Evolutionary conservation across 2,888 invertebrate species (phyloP), one percentile per base, ranked within the genome.

Genomic region (Sipha maydis): DNA sequence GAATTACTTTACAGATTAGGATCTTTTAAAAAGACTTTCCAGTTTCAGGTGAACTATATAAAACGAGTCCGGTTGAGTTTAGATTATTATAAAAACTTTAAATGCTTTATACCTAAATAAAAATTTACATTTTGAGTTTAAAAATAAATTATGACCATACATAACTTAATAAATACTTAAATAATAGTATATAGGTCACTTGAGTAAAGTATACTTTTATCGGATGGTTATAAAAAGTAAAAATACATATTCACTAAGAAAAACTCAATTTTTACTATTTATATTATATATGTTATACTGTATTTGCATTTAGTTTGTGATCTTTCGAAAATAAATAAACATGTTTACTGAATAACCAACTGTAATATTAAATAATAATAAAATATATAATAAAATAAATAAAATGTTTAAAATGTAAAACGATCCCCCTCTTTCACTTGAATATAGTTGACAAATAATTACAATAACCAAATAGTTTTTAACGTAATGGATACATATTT

Each of bases 1-100:
- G 21, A 82, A 67, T 82, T 82, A 82, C 80, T 82, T 82, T 41
- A 5, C 41, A 25, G 80, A 82, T 82, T 82, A 82, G 38, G 41
- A 82, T 82, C 41, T 69, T 67, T 80, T 67, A 21, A 28, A 82
- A 67, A 69, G n/a, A 28, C n/a, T 67, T 67, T 67, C 31, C 8
- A 38, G 34, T 38, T 82, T 67, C 38, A 82, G 67, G 67, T 67
- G 21, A 28, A 11, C 11, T n/a, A 41, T 67, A 82, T 54, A 67
- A 31, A 82, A n/a, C 69, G 41, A 41, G 67, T 82, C 38, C n/a
- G 19, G 38, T 67, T 5, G 67, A 82, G 69, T 67, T 69, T 69
- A 41, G 67, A 82, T 67, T 82, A 41, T 80, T 80, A 31, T 67
- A 82, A 9, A 41, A 41, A 82, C 80, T 67, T 82, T 80, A 67